Evolutionary conservation across 2,113 vertebrate genomes (phyloP), one percentile per base, ranked within the genome.

Genomic region (Zosterops hypoxanthus): DNA sequence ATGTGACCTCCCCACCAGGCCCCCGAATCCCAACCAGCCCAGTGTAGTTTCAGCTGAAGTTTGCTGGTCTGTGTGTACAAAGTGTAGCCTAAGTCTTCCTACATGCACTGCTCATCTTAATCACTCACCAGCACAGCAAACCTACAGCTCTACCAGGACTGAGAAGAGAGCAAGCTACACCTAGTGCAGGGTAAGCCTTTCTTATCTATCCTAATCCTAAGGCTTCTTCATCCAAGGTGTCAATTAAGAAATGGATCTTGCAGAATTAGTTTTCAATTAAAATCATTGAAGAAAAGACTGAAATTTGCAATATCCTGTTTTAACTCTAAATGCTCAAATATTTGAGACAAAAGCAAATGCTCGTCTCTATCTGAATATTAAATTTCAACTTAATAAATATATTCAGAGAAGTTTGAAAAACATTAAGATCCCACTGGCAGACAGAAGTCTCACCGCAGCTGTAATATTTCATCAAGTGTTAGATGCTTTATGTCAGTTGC

Each of bases 381-480:
- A 82, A 61, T 90, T 94, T 66, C 68, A 86, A 34, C 21, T 63
- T 90, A 76, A 90, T 71, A 91, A 92, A 92, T 55, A 63, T 52
- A 88, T 66, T 93, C 59, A 39, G 26, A 91, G 42, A 91, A 85
- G 29, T 86, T 12, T 55, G 21, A 80, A 91, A 91, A 92, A 41
- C 39, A 65, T 29, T 75, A 42, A 72, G 36, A 80, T 82, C 81
- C 49, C 68, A 91, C 50, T 77, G 55, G 57, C 70, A 80, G 42
- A 90, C 16, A 90, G 46, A 89, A 81, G 46, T 82, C 46, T 69
- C 34, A 29, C n/a, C 80, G 87, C 92, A 92, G 93, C 87, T 96
- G 91, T 72, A 97, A 68, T 78, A 69, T 94, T 92, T 95, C 84
- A 90, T 92, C 76, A 97, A 92, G 50, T 60, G 12, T 70, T 93